Evolutionary conservation across 2,797 vertebrate genomes (phyloP).

Genomic region (Triplophysa bombifrons): DNA sequence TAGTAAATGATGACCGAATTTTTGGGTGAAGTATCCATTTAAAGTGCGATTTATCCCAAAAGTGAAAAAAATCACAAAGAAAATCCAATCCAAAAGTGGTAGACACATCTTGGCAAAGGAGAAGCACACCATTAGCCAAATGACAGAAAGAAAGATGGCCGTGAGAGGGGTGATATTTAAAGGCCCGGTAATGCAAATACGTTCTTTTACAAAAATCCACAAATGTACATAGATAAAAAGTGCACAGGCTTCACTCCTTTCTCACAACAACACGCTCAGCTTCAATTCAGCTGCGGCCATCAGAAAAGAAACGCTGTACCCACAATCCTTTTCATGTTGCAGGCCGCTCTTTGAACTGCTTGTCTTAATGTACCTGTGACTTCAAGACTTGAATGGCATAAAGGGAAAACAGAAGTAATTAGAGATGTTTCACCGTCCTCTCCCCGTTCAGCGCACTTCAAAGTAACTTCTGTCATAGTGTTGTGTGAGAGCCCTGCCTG

Average conservation of each 20-base stretch:
- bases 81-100: constrained; percentile 75
- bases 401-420: constrained; percentile 75
- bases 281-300: constrained; percentile 73
- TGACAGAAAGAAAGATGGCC: constrained; percentile 82
- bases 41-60: no score
- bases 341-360: constrained; percentile 73
- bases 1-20: no score
- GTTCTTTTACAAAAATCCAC: constrained; percentile 74
- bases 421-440: constrained; percentile 56
- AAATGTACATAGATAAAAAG: constrained; percentile 71
- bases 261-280: constrained; percentile 61
- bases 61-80: constrained; percentile 69
- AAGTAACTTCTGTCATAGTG: constrained; percentile 26
- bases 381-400: constrained; percentile 68
- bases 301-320: constrained; percentile 67
- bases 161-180: constrained; percentile 76
- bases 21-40: no score
- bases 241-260: constrained; percentile 47
- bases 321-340: constrained; percentile 68
- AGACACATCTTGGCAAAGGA: constrained; percentile 75
- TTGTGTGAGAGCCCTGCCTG: constrained; percentile 56
- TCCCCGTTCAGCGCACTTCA: not conserved
- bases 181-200: constrained; percentile 74
- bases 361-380: constrained; percentile 67
- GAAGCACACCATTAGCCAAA: constrained; percentile 87